Base-by-base conservation (phyloP, 2,888 invertebrate genomes). In the Busseola fusca region DNA sequence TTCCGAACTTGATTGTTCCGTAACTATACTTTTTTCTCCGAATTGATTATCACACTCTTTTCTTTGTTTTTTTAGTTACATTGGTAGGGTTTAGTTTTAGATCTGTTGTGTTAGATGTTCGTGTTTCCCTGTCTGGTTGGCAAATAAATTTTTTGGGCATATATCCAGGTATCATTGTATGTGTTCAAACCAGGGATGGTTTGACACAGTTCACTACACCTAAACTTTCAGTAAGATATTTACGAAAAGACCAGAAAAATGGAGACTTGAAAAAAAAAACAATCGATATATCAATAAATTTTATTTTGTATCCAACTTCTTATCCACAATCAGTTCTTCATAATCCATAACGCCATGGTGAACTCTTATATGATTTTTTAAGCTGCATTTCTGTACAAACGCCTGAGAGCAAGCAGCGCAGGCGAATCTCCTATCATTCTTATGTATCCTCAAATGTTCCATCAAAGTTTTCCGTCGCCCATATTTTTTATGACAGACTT, bases 401-500 rank as follows among this genome's bases (percentile, higher is more conserved):
- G 89, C 84, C 10, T 84, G 84, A 0, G 82, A 80, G 48, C 91
- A 91, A 3, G 84, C 72, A 0, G 72, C 69, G 56, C 91, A 91
- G 1, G 76, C 77, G 65, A 85, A 87, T 12, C 89, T 75, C 56
- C 82, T 88, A 12, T 89, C 90, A 52, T 89, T 88, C 50, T 80
- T 79, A 72, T 91, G 91, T n/a, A 89, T 89, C 37, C 87, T 83
- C 71, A 87, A 74, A 78, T 91, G 91, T 60, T 88, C 86, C 3
- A 74, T 84, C 50, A 90, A 74, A 7, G 88, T 87, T 69, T 88
- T 86, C 18, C 78, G 72, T 27, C 87, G 87, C 0, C 84, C 84
- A 65, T 87, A 91, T 18, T 79, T 84, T 67, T 94, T 94, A 30
- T 88, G 84, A 76, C 95, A 95, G 1, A 92, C 80, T 37, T 90